Evolutionary conservation across 1,140 invertebrate species (phyloP), one percentile per base, ranked within the genome.

Genomic region (Brachionus rotundiformis): DNA sequence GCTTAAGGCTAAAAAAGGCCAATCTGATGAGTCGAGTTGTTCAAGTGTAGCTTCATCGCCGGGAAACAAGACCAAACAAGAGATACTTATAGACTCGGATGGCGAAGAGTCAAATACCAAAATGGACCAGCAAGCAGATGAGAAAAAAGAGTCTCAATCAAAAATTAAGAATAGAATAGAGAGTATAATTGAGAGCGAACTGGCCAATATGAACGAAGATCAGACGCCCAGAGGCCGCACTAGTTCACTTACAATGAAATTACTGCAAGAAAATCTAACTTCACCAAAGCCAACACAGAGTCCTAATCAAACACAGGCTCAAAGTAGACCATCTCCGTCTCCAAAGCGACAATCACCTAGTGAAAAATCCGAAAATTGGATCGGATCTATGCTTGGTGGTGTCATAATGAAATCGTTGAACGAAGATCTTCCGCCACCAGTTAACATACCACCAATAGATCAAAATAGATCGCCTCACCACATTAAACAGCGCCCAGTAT

Each of bases 391-490:
- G 76, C 31, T 79, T n/a, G 47, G 76, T 23, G 76, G 76, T 11
- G 19, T 79, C 13, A 79, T 79, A 4, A 59, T 59, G 23, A 79
- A 59, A 19, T 79, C 76, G 19, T 31, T 79, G 4, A 63, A 79
- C 33, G 76, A 79, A 41, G 76, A 79, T 1, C 76, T 79, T 1
- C 76, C 76, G n/a, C 76, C 76, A 8, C 76, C 76, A 23, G 49
- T 79, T 0, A 33, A 25, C 19, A 79, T 79, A 39, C 76, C 76
- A 3, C 13, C 31, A 7, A 25, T 61, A 7, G 63, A 68, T 25
- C 63, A 27, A 1, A 68, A 31, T 33, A 1, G 63, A 33, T 68
- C 63, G 5, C 63, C 63, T n/a, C n/a, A n/a, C 0, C 33, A 44
- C 23, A 44, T 29, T 8, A 73, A 44, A 44, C 36, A 63, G 16